Percentiles rank a stretch among this genome's conserved stretches.
Evolutionary conservation across 2,797 vertebrate species (phyloP).

Genomic region (Propithecus deckenii): DNA sequence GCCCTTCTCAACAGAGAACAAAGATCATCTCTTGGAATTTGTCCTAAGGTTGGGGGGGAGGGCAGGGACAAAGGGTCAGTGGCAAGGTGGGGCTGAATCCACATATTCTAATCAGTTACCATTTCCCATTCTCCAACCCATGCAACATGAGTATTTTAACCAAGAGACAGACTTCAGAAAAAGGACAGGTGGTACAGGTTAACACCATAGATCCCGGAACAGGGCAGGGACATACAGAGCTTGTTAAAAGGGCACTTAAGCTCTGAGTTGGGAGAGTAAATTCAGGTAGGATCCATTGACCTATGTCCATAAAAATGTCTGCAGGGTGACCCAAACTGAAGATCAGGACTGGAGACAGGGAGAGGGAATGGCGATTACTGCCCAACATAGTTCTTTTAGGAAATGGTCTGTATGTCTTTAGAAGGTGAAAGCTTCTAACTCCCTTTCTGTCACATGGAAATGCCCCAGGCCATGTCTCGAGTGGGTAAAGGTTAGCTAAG

Average conservation of each 20-base stretch:
- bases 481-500: neutral
- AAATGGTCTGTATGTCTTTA: neutral
- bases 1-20: conserved; percentile 52
- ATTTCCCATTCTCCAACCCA: neutral
- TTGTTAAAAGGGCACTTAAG: neutral
- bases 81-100: conserved; percentile 15
- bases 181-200: neutral
- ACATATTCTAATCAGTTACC: neutral
- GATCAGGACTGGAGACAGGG: neutral
- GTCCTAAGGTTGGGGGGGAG: neutral
- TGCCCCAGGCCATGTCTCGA: neutral
- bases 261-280: neutral
- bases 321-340: neutral
- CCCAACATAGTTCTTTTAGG: neutral
- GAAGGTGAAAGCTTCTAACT: neutral
- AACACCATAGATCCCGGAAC: neutral
- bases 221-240: neutral
- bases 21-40: conserved; percentile 69
- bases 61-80: conserved; percentile 14
- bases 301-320: neutral
- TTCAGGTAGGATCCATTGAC: neutral
- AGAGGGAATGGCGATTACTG: neutral
- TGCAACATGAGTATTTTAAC: neutral
- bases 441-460: neutral
- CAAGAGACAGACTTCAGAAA: neutral